Conservation (phyloP, 2,888 invertebrate species). For the Rhamphomyia laevipes region DNA sequence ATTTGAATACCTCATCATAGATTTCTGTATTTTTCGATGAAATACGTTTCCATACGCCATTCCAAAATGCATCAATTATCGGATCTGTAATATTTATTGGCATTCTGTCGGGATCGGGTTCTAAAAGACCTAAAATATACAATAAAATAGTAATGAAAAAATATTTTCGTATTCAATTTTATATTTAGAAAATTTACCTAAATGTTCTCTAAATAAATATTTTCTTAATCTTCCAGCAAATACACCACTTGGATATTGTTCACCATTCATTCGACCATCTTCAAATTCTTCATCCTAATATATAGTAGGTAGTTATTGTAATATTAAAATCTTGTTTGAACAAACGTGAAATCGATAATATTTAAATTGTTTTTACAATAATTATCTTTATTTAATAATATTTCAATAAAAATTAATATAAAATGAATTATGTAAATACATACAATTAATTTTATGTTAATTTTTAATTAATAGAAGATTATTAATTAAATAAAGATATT, state of each 20-base stretch:
- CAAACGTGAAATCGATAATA: too few species aligned
- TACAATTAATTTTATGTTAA: too few species aligned
- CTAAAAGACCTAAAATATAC: slow-evolving; percentile 34
- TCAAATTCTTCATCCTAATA: slow-evolving; percentile 69
- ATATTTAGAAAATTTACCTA: slow-evolving; percentile 49
- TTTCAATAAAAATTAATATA: too few species aligned
- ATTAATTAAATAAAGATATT: too few species aligned
- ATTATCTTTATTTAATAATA: too few species aligned
- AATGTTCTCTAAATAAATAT: slow-evolving; percentile 82
- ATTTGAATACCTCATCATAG: slow-evolving; percentile 86
- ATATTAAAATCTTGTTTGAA: too few species aligned
- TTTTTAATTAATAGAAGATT: too few species aligned
- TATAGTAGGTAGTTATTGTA: too few species aligned
- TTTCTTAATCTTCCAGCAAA: slow-evolving; percentile 78
- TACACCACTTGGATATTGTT: slow-evolving; percentile 67
- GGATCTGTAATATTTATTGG: slow-evolving; percentile 65
- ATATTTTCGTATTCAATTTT: not conserved
- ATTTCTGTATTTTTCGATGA: slow-evolving; percentile 76
- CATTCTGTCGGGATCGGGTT: slow-evolving; percentile 36
- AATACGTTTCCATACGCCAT: slow-evolving; percentile 67
- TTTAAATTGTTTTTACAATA: too few species aligned
- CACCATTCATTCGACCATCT: slow-evolving; percentile 72
- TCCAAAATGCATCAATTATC: slow-evolving; percentile 68
- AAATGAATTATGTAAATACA: too few species aligned
- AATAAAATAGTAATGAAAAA: not conserved